Evolutionary conservation across 2,888 invertebrate genomes (phyloP).

Genomic region (Hedychridium roseum): DNA sequence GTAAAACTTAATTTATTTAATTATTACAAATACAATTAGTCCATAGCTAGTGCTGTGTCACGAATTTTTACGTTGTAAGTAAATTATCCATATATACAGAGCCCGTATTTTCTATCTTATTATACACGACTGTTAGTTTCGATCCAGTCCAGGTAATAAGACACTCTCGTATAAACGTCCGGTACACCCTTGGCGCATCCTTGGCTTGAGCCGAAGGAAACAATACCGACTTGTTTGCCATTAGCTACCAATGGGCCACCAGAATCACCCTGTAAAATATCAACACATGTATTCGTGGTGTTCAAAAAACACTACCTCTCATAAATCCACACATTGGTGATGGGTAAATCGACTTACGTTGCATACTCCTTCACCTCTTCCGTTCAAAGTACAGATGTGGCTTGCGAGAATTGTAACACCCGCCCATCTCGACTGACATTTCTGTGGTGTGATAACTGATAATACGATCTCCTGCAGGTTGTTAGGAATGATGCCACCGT

Average conservation of each 20-base stretch:
- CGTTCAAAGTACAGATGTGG: not conserved
- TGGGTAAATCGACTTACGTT: too few relatives aligned
- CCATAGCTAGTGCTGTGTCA: too few relatives aligned
- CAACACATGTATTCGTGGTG: too few relatives aligned
- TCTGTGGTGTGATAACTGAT: not conserved
- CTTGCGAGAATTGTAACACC: not conserved
- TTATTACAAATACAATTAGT: too few relatives aligned
- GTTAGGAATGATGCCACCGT: not conserved
- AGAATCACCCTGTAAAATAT: slow-evolving; percentile 32
- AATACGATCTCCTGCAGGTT: not conserved
- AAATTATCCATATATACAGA: too few relatives aligned
- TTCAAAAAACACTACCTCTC: too few relatives aligned
- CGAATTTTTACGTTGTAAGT: too few relatives aligned
- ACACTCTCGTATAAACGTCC: slow-evolving; percentile 42
- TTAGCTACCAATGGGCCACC: slow-evolving; percentile 34
- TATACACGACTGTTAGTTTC: too few relatives aligned
- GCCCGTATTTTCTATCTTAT: too few relatives aligned
- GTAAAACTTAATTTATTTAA: too few relatives aligned
- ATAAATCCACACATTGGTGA: too few relatives aligned
- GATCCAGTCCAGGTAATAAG: slow-evolving; percentile 35
- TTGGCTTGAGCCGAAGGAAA: slow-evolving; percentile 44
- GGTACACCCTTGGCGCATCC: slow-evolving; percentile 41
- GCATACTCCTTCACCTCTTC: not conserved
- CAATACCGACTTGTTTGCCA: slow-evolving; percentile 35
- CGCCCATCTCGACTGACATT: not conserved